Base-by-base conservation (phyloP, 1,140 invertebrate genomes). In the Aleiodes sp. region DNA sequence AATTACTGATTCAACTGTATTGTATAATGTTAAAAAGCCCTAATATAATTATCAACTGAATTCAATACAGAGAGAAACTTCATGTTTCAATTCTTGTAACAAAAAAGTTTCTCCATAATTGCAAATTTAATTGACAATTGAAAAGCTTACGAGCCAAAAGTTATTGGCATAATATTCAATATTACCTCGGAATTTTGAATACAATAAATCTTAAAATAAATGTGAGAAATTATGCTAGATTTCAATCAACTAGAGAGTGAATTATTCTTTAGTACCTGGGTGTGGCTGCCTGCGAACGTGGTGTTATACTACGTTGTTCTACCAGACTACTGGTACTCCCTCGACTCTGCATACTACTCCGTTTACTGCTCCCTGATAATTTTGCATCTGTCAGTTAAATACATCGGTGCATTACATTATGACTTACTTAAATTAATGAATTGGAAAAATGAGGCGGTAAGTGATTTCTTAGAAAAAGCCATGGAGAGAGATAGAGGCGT, bases 281-380 rank as follows among this genome's bases (percentile, higher is more conserved):
- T 80, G 94, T 96, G 81, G 93, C 92, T 78, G 94, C 93, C 87
- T 94, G 94, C 87, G 94, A 95, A 87, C 94, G 88, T 75, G 92
- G 93, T 76, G 93, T 94, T 83, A 94, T 91, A 83, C 93, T 94
- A 81, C 91, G 88, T 82, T 92, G 91, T 74, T 94, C 92, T 71
- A 93, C 86, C 78, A 94, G 86, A 86, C 93, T 96, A 74, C 93
- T 94, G 59, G 93, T 94, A 84, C 94, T 95, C 78, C 94, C 94
- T 70, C 94, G 90, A 84, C 94, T 95, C 84, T 96, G 94, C 86
- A 96, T 93, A 81, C 94, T 96, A 82, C 94, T 93, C 73, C 94
- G 89, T 82, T 95, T 96, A 84, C 94, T 95, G 85, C 93, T 93
- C 63, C 92, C 92, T 80, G 87, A 88, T 75, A 88, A 83, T 83